Evolutionary conservation across 1,140 invertebrate species (phyloP), one percentile per base, ranked within the genome.

Genomic region (Trinorchestia longiramus): DNA sequence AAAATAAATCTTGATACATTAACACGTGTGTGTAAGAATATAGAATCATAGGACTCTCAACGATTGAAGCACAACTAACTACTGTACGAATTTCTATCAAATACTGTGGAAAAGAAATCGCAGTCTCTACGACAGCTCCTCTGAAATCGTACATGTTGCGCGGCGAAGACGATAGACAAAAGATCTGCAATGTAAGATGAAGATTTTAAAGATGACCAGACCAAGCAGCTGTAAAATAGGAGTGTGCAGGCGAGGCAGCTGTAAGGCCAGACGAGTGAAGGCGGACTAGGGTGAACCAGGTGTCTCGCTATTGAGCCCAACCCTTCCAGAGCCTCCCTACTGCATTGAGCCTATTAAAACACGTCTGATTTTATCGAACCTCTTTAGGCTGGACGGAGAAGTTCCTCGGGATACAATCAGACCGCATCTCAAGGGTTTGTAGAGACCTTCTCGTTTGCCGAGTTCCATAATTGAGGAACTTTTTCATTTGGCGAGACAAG

Each of bases 311-410:
- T 77, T 77, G 11, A 77, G 28, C 28, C 28, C 62, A 77, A 77
- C 62, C 88, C 88, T 43, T 91, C 43, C 41, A 4, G 15, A 23
- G 88, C 41, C 19, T 42, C 41, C 88, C 92, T 44, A 19, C 36
- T 94, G 40, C 44, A 47, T n/a, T 17, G 44, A 94, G 92, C 92
- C 92, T 94, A 94, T 94, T 94, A 94, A 94, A 92, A 94, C 92
- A 15, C 43, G 92, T 43, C 88, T 43, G 92, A 94, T 94, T 45
- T 94, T 94, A 94, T 94, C 92, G 88, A 94, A 19, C 36, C 43
- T 45, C 92, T 94, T 45, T 47, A 43, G 92, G 43, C 43, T 42
- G 3, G 40, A 28, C 92, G 40, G 92, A 45, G 92, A 11, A 45
- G 17, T 94, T 94, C 92, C 8, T 94, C 4, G 44, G 43, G 40